Base-by-base conservation (phyloP, 2,888 invertebrate species). In the Eupelmus urozonus region DNA sequence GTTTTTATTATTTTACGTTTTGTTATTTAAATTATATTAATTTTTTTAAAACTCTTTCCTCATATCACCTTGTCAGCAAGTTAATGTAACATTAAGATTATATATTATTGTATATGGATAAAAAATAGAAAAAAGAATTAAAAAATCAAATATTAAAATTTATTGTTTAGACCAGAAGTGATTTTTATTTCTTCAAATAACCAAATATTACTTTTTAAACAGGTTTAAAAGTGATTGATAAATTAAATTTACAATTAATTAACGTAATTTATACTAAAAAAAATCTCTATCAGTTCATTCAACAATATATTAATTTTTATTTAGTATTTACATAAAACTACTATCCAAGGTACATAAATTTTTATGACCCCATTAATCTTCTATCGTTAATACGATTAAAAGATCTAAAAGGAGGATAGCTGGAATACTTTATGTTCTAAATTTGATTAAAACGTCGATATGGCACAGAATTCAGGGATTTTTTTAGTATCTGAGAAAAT, bases 401-500 rank as follows among this genome's bases (percentile, higher is more conserved):
- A 53, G 55, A 69, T 76, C 63, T 45, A 67, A 65, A 63, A 57
- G 60, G 70, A 79, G 25, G 55, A 45, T 45, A 63, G 71, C 59
- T 63, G 51, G 57, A 69, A 72, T 45, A 76, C 62, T 63, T 76
- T 63, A 20, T 45, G 16, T 34, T 34, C 34, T n/a, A 3, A 76
- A 51, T 69, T 76, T 79, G 67, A 72, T 76, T 29, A 66, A 76
- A 70, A 76, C 34, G 70, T 76, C 73, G 80, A 73, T 80, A 80
- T 80, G 80, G 80, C 80, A 80, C 80, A 80, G 62, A 80, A 80
- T 80, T 73, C 76, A 65, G 73, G 74, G 70, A 65, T 70, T 59
- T 40, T 7, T 34, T 16, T 18, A 27, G 45, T 55, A 53, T 34
- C 66, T 53, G 51, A 60, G 60, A 67, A 65, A 42, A 13, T 23